Conservation (phyloP, 2,113 vertebrate species). For the Platysternon megacephalum region DNA sequence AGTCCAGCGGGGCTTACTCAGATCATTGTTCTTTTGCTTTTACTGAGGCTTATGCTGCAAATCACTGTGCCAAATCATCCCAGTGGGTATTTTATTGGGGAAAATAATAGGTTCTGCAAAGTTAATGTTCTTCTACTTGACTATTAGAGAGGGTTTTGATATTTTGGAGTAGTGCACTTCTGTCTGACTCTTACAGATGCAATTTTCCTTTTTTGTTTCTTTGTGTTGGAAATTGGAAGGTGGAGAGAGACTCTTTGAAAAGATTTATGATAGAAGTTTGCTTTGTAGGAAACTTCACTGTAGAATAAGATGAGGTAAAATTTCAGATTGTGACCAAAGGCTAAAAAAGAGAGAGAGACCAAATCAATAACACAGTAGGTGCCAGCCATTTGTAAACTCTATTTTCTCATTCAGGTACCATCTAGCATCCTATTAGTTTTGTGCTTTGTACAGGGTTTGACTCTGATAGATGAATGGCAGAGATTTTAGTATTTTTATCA, state of each 20-base stretch:
- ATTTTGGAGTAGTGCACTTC: not conserved
- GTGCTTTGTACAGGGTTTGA: not conserved
- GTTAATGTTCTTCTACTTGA: not conserved
- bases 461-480: not conserved
- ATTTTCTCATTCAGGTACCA: not conserved
- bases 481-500: conserved; percentile 17
- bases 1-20: not conserved
- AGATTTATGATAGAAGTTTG: conserved; percentile 29
- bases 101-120: not conserved
- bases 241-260: not conserved
- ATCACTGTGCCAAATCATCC: not conserved
- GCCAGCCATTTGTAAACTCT: conserved; percentile 13
- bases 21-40: not conserved
- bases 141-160: not conserved
- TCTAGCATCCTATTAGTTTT: not conserved
- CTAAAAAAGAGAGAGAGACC: not conserved
- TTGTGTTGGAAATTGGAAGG: not conserved
- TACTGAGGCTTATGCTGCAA: not conserved
- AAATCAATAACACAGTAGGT: conserved; percentile 24
- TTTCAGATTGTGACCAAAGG: conserved; percentile 2
- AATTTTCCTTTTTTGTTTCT: not conserved
- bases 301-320: conserved; percentile 24
- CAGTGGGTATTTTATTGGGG: not conserved
- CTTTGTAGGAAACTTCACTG: conserved; percentile 47
- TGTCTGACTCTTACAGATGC: not conserved